Base-by-base conservation (phyloP, 2,888 invertebrate species). In the Chloroclystis v-ata region DNA sequence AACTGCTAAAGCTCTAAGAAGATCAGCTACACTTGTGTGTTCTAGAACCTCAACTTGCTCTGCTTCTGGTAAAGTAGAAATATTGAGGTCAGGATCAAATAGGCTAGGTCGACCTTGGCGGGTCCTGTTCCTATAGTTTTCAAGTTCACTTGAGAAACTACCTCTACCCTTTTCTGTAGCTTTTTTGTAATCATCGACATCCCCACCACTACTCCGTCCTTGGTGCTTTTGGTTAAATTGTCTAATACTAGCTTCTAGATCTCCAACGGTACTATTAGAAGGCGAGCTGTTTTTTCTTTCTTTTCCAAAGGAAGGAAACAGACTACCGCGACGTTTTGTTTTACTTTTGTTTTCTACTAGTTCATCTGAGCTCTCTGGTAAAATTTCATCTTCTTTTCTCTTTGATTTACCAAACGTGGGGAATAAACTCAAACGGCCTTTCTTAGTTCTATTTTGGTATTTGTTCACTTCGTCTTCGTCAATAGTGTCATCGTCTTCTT, bases 21-120 rank as follows among this genome's bases (percentile, higher is more conserved):
- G 89, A 77, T 96, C 95, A 1, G 95, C 95, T 9, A 96, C 89
- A 13, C 95, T 94, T 0, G 95, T 95, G 62, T 94, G 92, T 74
- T 95, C 95, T 44, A 95, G 80, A 8, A 95, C 90, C 63, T 90
- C 89, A 4, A 90, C 88, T 60, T 90, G 89, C 54, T 88, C 82
- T 1, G 75, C 65, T 63, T 87, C 78, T 14, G 83, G 77, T 25
- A 86, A 65, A 55, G 62, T 74, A 33, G 75, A 63, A 52, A 85
- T 73, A 47, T 86, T 83, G 1, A 87, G 65, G 54, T 85, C 79
- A 10, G 86, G 81, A 47, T 86, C 85, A 47, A 87, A 90, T 33
- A 86, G 65, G 57, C 85, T 89, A 8, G 73, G 76, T 24, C 86
- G 78, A 29, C 88, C 87, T 47, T 74, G 72, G 57, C 67, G 76